Evolutionary conservation across 2,113 vertebrate genomes (phyloP).

Genomic region (Hemiscyllium ocellatum): DNA sequence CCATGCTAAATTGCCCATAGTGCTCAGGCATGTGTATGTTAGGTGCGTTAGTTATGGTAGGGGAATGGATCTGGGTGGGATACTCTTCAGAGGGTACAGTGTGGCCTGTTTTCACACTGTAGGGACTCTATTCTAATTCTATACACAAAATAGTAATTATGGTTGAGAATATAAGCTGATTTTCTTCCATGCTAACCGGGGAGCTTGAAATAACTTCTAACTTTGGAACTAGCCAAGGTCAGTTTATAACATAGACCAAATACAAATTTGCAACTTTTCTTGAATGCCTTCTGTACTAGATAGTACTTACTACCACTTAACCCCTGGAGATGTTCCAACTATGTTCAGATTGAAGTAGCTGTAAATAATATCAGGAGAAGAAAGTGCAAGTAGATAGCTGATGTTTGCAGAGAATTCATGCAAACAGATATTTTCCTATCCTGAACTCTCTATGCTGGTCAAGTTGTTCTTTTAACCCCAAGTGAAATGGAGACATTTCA

Average conservation of each 20-base stretch:
- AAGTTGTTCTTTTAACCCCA: background rate
- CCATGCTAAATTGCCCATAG: too few species aligned
- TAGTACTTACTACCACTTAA: background rate
- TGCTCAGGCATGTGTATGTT: too few species aligned
- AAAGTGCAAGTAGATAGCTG: background rate
- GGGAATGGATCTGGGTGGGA: too few species aligned
- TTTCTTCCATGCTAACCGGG: background rate
- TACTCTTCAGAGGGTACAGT: too few species aligned
- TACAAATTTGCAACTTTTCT: background rate
- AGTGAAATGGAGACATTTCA: background rate
- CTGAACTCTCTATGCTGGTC: background rate
- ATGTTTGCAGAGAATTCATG: background rate
- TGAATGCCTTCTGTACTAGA: background rate
- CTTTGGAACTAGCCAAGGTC: background rate
- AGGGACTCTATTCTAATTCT: too few species aligned
- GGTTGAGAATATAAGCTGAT: background rate
- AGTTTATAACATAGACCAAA: background rate
- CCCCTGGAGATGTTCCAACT: background rate
- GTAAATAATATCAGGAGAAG: background rate
- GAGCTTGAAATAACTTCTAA: background rate
- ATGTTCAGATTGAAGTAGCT: background rate
- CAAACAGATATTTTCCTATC: background rate
- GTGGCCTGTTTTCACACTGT: too few species aligned
- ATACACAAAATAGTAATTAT: background rate
- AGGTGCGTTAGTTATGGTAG: too few species aligned